These are phyloP conservation scores for Hyles lineata DNA, from an alignment of 2,888 invertebrate genomes.

Conservation along the genomic window DNA sequence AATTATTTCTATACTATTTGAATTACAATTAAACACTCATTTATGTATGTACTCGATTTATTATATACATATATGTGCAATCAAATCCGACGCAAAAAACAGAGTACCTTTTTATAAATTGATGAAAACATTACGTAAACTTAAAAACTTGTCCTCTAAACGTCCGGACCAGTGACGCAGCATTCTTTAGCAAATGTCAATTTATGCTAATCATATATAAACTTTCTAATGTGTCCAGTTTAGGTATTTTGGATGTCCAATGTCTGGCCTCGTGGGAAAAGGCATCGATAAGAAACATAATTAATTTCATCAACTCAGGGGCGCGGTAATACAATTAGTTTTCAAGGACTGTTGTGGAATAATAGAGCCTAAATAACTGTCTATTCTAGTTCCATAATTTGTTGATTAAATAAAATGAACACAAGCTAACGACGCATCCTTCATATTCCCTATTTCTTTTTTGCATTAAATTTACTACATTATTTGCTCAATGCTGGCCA, in stretches of 20 bases:
- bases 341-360: not conserved
- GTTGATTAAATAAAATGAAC: too few relatives aligned
- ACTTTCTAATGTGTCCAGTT: constrained; percentile 11
- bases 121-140: not conserved
- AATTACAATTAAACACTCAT: too few relatives aligned
- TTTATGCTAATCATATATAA: constrained; percentile 10
- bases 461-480: too few relatives aligned
- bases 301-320: not conserved
- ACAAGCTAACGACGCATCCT: too few relatives aligned
- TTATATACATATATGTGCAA: too few relatives aligned
- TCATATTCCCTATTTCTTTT: too few relatives aligned
- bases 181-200: constrained; percentile 21
- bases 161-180: not conserved
- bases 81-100: too few relatives aligned
- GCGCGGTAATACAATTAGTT: constrained; percentile 6
- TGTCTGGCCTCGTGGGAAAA: not conserved
- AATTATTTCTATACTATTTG: too few relatives aligned
- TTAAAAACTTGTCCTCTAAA: not conserved
- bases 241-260: not conserved
- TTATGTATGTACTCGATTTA: too few relatives aligned
- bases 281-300: not conserved
- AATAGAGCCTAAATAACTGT: not conserved
- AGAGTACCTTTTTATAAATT: not conserved
- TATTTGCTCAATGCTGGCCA: too few relatives aligned
- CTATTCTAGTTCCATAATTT: too few relatives aligned